Evolutionary conservation across 2,888 invertebrate species (phyloP), one percentile per base, ranked within the genome.

Genomic region (Cactoblastis cactorum): DNA sequence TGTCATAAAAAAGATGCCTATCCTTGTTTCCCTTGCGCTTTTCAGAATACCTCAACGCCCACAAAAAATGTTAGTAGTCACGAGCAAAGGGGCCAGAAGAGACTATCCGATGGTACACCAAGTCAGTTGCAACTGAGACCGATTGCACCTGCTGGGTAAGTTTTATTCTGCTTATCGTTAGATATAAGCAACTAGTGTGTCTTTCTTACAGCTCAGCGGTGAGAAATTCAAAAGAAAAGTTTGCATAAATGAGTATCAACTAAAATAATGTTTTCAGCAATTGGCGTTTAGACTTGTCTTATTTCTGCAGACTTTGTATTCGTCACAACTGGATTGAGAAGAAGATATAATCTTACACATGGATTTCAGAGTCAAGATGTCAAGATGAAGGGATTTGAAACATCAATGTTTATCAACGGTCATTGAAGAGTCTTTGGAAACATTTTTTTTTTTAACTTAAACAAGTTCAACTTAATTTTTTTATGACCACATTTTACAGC

Each of bases 81-180:
- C 59, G 88, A 89, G 38, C 49, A 73, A 2, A 65, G 89, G 48
- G 88, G 86, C 1, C 88, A 88, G 54, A 89, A 90, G 53, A 71
- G 89, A 46, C 56, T 89, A 17, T 87, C 90, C 0, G 90, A 90
- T 54, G 89, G 88, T 0, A 78, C 86, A 0, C 89, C 90, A 0
- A 90, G 74, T 56, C 89, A 88, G 52, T 61, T 89, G 34, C 89
- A 89, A 59, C 59, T 89, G 8, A 64, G 89, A 33, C 85, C 90
- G 0, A 88, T 90, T 17, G 90, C 90, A 8, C 88, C 90, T 0
- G 87, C 89, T 9, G 84, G 84, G 87, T 86, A 76, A 79, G 87
- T 66, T n/a, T 15, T n/a, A 38, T 33, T 12, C 48, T 46, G 18
- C 11, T 15, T n/a, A 14, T 3, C n/a, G 19, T 12, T 12, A 46